phyloP scores from a whole-genome alignment of 2,888 invertebrate genomes.

The Disparrhopalites patrizii region DNA sequence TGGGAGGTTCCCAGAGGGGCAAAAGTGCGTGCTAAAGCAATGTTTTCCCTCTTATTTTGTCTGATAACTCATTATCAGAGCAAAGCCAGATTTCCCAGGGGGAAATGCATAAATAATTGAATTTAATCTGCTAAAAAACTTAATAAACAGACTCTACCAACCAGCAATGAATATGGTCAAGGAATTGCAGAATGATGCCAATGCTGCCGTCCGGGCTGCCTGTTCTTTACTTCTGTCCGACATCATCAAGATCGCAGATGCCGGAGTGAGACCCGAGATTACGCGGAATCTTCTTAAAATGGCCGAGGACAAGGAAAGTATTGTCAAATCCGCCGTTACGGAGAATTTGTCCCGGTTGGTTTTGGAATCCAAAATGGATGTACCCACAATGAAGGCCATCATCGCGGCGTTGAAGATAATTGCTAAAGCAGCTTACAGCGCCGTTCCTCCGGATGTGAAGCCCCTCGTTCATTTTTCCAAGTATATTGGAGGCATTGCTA shows the following conservation, averaged over 20 bases:
- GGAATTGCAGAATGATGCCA: background rate
- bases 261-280: slow-evolving; percentile 13
- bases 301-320: slow-evolving; percentile 20
- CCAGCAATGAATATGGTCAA: background rate
- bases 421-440: slow-evolving; percentile 38
- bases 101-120: background rate
- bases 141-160: background rate
- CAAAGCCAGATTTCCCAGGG: too few species aligned
- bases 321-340: background rate
- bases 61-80: too few species aligned
- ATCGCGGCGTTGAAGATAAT: slow-evolving; percentile 36
- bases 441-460: slow-evolving; percentile 25
- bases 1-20: too few species aligned
- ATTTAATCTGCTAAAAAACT: background rate
- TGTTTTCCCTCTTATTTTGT: too few species aligned
- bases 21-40: background rate
- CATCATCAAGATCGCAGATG: slow-evolving; percentile 4
- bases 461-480: slow-evolving; percentile 35
- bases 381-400: slow-evolving; percentile 22
- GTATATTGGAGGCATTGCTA: slow-evolving; percentile 34
- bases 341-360: slow-evolving; percentile 26
- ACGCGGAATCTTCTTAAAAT: slow-evolving; percentile 19
- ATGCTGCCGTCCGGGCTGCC: background rate
- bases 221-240: background rate
- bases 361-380: slow-evolving; percentile 19